Evolutionary conservation across 2,888 invertebrate genomes (phyloP).

Genomic region (Mongoloraphidia duomilia): DNA sequence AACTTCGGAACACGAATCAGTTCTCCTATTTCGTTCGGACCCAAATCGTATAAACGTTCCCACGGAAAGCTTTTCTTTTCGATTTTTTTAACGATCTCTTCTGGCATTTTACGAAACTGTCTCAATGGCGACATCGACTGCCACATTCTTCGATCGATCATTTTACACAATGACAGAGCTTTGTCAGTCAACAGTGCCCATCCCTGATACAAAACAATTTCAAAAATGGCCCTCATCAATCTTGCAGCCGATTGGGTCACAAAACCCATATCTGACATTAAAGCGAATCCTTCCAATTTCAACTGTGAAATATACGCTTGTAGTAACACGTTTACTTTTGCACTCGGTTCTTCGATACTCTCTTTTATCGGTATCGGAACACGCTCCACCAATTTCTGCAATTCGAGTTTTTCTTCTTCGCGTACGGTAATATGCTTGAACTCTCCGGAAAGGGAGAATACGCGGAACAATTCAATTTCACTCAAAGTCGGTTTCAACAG

Average conservation of each 20-base stretch:
- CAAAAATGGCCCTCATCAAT: constrained; percentile 90
- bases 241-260: constrained; percentile 95
- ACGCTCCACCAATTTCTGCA: constrained; percentile 84
- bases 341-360: constrained; percentile 93
- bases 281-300: constrained; percentile 93
- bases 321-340: constrained; percentile 88
- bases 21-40: constrained; percentile 95
- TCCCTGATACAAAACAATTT: constrained; percentile 79
- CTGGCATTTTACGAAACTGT: constrained; percentile 95
- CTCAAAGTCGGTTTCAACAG: constrained; percentile 89
- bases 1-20: constrained; percentile 79
- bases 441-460: constrained; percentile 96
- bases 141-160: constrained; percentile 99
- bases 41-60: constrained; percentile 89
- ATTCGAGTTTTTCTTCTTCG: constrained; percentile 92
- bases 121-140: constrained; percentile 97
- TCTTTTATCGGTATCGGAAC: constrained; percentile 99
- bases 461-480: constrained; percentile 92
- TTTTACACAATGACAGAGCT: constrained; percentile 88
- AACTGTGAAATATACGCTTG: constrained; percentile 98
- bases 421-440: constrained; percentile 86
- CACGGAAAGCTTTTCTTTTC: constrained; percentile 96
- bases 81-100: constrained; percentile 90
- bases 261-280: constrained; percentile 99
- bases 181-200: constrained; percentile 99